Evolutionary conservation across 2,113 vertebrate species (phyloP).

Genomic region (Heloderma charlesbogerti): DNA sequence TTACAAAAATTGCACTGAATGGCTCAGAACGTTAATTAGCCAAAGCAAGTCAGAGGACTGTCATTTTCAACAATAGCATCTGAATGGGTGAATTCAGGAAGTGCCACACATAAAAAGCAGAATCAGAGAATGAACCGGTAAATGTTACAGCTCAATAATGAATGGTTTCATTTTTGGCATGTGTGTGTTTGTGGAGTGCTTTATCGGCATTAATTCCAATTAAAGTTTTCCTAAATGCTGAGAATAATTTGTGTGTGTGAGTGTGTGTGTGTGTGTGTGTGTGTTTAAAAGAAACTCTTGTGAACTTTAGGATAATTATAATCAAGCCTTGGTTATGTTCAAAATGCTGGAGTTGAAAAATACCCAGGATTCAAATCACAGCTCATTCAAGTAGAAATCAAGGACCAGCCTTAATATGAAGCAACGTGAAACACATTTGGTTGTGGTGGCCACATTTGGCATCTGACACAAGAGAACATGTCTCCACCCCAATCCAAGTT

Average conservation of each 20-base stretch:
- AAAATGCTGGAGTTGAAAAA: not conserved
- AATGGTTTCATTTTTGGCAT: conserved; percentile 53
- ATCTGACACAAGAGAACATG: not conserved
- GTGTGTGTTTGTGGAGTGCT: not conserved
- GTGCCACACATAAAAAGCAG: conserved; percentile 34
- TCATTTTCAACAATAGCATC: conserved; percentile 67
- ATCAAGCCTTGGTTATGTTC: not conserved
- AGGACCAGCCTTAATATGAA: not conserved
- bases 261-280: not conserved
- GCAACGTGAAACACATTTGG: not conserved
- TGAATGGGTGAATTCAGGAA: conserved; percentile 57
- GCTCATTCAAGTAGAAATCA: not conserved
- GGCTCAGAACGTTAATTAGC: conserved; percentile 71
- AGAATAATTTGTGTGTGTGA: not conserved
- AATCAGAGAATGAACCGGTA: conserved; percentile 50
- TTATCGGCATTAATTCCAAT: not conserved
- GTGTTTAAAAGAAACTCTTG: not conserved
- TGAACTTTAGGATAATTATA: conserved; percentile 4
- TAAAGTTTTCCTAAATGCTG: not conserved
- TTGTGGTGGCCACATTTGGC: not conserved
- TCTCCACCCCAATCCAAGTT: not conserved
- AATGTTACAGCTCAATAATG: conserved; percentile 63
- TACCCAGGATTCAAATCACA: not conserved
- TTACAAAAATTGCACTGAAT: conserved; percentile 66
- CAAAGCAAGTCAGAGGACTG: conserved; percentile 59